Conservation (phyloP, 2,888 invertebrate genomes). For the Rhaphigaster nebulosa region DNA sequence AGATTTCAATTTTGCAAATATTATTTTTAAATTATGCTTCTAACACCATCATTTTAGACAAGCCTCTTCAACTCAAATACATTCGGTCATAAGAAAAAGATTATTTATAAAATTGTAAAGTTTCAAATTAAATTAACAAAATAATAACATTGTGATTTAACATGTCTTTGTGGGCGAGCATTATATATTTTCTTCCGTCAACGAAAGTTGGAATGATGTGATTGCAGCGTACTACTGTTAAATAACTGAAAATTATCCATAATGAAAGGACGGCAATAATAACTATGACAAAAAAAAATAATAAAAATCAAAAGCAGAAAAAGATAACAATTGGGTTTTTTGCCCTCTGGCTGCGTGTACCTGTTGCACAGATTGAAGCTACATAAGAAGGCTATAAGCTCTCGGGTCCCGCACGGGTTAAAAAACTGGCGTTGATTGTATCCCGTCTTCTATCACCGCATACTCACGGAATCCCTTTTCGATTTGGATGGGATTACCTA, state of each 20-base stretch:
- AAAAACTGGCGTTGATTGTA: slow-evolving; percentile 22
- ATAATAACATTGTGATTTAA: background rate
- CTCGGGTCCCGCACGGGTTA: background rate
- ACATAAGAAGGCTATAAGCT: background rate
- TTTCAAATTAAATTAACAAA: too few relatives aligned
- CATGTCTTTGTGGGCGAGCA: too few relatives aligned
- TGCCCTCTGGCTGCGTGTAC: background rate
- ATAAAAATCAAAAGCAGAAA: background rate
- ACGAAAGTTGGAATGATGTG: background rate
- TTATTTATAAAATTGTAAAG: too few relatives aligned
- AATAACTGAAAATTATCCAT: background rate
- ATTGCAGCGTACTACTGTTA: background rate
- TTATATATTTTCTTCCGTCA: background rate
- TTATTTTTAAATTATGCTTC: too few relatives aligned
- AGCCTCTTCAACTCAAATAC: too few relatives aligned
- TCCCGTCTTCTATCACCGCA: background rate
- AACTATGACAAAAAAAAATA: background rate
- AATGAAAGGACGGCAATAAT: background rate
- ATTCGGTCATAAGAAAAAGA: too few relatives aligned
- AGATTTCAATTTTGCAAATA: too few relatives aligned
- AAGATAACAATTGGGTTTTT: slow-evolving; percentile 7
- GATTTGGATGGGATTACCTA: background rate
- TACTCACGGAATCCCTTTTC: slow-evolving; percentile 7
- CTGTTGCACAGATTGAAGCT: slow-evolving; percentile 42
- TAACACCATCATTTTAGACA: too few relatives aligned